Base-by-base conservation (phyloP, 1,140 invertebrate species). In the Drosophila kepulauana region DNA sequence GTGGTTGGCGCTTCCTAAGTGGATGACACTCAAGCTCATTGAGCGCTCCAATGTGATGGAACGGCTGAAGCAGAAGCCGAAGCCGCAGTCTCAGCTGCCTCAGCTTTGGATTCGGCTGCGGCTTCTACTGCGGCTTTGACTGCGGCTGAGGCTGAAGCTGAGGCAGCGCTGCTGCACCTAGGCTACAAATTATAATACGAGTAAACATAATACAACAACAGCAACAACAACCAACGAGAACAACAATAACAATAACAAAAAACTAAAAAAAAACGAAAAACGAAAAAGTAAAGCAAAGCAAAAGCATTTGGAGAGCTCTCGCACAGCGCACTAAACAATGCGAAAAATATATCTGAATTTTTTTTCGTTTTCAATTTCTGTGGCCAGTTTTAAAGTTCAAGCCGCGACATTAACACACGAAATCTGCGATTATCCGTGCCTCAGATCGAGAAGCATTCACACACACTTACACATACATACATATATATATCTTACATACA, bases 1-100 rank as follows among this genome's bases (percentile, higher is more conserved):
- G 85, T 78, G 86, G 85, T 88, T 88, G 85, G 85, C 85, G 85
- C 85, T 88, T 88, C 85, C 85, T 89, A 88, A 88, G 85, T 88
- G 85, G 86, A 85, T 88, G 86, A 88, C 85, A 88, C 85, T 88
- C 84, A 89, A 87, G 84, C 84, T 87, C 84, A 87, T 87, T 87
- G 84, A 87, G 80, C 80, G 84, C 52, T 84, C 69, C 57, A 89
- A 84, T 89, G 66, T 89, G 74, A 77, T 66, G 73, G 41, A 58
- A 58, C 72, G 59, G 20, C 20, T 25, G 20, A 25, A 25, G 20
- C 20, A 33, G 20, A 25, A 33, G 25, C 49, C 7, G 25, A 52
- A 46, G 16, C 52, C 13, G 69, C 1, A 25, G 54, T 20, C 20
- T 20, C 20, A 20, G 20, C 20, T 20, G 20, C 20, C 20, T 20